These are phyloP conservation scores for Dryobota labecula DNA, from an alignment of 2,888 invertebrate species.

Conservation along the genomic window DNA sequence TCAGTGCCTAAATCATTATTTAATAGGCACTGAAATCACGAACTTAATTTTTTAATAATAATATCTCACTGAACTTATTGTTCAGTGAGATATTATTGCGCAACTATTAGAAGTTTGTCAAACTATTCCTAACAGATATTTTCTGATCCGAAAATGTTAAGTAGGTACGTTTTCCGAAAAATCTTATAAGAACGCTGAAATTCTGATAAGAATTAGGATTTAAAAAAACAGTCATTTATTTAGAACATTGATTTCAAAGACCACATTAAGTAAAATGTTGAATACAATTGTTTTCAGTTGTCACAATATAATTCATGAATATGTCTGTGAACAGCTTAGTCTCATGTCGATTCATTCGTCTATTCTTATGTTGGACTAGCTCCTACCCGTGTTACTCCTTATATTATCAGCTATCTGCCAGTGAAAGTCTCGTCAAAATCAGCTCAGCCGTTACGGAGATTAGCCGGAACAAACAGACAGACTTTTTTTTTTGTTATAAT, in stretches of 20 bases:
- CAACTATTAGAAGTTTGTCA: background rate
- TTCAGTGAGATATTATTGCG: background rate
- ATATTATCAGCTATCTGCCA: too few species aligned
- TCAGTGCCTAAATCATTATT: too few species aligned
- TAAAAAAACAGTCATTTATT: background rate
- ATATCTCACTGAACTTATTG: too few species aligned
- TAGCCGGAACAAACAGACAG: too few species aligned
- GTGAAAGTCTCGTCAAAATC: too few species aligned
- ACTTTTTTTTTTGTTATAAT: too few species aligned
- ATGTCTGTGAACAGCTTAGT: background rate
- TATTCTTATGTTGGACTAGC: background rate
- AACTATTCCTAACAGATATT: background rate
- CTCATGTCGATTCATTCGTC: background rate
- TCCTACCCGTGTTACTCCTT: too few species aligned
- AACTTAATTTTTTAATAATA: too few species aligned
- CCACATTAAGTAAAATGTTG: background rate
- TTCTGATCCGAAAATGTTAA: background rate
- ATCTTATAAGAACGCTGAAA: conserved; percentile 19
- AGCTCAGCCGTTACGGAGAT: too few species aligned
- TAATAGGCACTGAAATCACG: too few species aligned
- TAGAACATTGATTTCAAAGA: background rate
- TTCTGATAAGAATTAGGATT: conserved; percentile 7
- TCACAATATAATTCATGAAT: conserved; percentile 5
- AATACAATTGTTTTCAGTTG: background rate
- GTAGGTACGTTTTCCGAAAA: background rate